Base-by-base conservation (phyloP, 2,113 vertebrate genomes). In the Ochotona curzoniae region DNA sequence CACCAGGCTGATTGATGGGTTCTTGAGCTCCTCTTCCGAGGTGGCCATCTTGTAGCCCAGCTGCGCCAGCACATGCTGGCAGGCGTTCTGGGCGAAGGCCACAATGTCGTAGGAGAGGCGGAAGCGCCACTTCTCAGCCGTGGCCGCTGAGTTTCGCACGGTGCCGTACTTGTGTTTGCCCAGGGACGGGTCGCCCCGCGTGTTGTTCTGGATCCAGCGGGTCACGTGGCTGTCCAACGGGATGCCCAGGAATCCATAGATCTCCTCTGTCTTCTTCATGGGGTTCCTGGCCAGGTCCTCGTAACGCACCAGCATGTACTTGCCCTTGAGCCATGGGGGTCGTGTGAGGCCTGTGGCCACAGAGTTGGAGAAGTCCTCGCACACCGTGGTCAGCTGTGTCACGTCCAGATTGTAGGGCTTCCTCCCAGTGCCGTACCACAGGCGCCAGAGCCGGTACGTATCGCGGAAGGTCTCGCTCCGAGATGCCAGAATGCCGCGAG, bases 101-200 rank as follows among this genome's bases (percentile, higher is more conserved):
- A 99, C 99, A 35, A 99, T 99, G 96, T 99, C 99, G 2, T 98
- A 99, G 70, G 99, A 99, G 85, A 99, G 98, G 84, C 99, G 99
- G 97, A 99, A 98, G 81, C 99, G 98, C 99, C 99, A 99, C 92
- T 98, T 99, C 98, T 99, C 99, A 0, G 99, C 99, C 0, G 99
- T 99, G 1, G 99, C 99, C 0, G 99, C 99, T 0, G 99, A 99
- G 98, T 99, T 99, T 51, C 99, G 98, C 95, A 99, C 98, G 0
- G 99, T 99, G 76, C 99, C 99, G 0, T 99, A 99, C 87, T 99
- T 99, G 98, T 99, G 99, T 98, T 99, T 99, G 91, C 98, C 98
- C n/a, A 98, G 98, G 61, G 98, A 96, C 71, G 99, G 98, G 98
- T 99, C 99, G 7, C 99, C 99, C 44, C 98, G 98, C 17, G 99